Evolutionary conservation across 2,113 vertebrate species (phyloP).

Genomic region (Alosa alosa): DNA sequence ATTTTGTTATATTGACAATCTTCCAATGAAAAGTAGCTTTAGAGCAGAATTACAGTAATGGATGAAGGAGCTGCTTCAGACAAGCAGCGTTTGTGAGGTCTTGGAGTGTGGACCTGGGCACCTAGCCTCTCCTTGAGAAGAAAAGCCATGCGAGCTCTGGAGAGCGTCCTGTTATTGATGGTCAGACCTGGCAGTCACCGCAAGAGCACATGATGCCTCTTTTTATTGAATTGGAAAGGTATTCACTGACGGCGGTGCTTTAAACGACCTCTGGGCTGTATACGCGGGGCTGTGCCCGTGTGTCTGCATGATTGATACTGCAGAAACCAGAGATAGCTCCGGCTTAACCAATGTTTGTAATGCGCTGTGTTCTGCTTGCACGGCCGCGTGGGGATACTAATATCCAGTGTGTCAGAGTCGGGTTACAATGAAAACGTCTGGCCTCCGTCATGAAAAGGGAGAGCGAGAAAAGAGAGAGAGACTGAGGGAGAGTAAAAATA

Average conservation of each 20-base stretch:
- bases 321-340: conserved; percentile 7
- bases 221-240: conserved; percentile 44
- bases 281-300: conserved; percentile 6
- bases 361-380: not conserved
- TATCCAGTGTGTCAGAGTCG: conserved; percentile 17
- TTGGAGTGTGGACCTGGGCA: not conserved
- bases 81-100: not conserved
- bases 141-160: conserved; percentile 13
- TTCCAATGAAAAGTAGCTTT: not conserved
- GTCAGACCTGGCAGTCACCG: conserved; percentile 45
- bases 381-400: conserved; percentile 7
- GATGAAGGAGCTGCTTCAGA: not conserved
- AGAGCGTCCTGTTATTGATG: conserved; percentile 40
- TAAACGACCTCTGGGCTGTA: conserved; percentile 27
- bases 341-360: conserved; percentile 19
- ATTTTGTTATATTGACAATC: not conserved
- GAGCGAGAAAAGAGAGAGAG: conserved; percentile 23
- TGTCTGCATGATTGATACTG: conserved; percentile 20
- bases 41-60: not conserved
- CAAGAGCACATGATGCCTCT: conserved; percentile 42
- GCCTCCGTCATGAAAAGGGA: not conserved
- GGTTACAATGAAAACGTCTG: conserved; percentile 18
- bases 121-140: not conserved
- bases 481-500: not conserved
- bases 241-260: conserved; percentile 31